phyloP scores from a whole-genome alignment of 2,113 vertebrate species.

The Columbina picui region DNA sequence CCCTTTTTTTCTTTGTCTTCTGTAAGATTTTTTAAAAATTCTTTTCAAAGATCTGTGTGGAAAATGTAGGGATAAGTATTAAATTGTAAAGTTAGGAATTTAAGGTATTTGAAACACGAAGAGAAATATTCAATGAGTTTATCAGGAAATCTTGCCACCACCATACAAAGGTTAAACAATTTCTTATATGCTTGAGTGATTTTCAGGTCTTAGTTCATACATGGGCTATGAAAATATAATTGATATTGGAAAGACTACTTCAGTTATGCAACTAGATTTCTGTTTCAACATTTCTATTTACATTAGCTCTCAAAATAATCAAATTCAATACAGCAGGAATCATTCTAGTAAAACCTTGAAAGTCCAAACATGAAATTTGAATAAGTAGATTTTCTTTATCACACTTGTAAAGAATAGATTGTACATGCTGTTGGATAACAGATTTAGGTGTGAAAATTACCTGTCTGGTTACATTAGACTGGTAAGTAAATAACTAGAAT shows the following conservation, averaged over 20 bases:
- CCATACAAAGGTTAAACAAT: not conserved
- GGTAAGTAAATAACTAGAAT: not conserved
- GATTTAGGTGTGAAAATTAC: constrained; percentile 17
- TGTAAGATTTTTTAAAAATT: not conserved
- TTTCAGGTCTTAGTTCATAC: not conserved
- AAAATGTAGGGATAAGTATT: not conserved
- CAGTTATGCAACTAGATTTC: not conserved
- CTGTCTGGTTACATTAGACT: not conserved
- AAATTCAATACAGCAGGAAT: not conserved
- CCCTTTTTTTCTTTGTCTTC: not conserved
- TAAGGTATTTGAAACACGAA: not conserved
- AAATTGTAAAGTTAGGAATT: not conserved
- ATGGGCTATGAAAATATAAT: not conserved
- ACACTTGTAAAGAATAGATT: not conserved
- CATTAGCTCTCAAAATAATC: not conserved
- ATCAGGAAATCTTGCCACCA: not conserved
- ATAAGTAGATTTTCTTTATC: not conserved
- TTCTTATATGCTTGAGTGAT: not conserved
- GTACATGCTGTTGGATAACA: not conserved
- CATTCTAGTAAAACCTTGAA: not conserved
- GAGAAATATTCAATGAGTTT: not conserved
- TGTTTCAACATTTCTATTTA: not conserved
- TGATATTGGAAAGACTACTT: not conserved
- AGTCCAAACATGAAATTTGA: not conserved
- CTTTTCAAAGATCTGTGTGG: not conserved